Conservation (phyloP, 2,113 vertebrate genomes). For the Mirza zaza region DNA sequence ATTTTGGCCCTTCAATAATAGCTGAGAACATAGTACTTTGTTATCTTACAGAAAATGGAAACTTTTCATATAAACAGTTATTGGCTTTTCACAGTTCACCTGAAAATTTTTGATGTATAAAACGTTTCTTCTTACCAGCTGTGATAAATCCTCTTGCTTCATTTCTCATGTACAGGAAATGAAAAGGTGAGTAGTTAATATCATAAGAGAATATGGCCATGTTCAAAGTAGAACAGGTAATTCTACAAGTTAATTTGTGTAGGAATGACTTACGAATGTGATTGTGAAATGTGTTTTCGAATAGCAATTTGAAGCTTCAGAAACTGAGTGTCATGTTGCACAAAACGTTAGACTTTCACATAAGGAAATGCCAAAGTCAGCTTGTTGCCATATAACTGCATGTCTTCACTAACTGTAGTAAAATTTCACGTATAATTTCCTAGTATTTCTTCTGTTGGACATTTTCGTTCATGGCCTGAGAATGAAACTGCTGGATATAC, state of each 20-base stretch:
- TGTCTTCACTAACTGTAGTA: background rate
- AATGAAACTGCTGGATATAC: background rate
- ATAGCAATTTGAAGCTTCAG: background rate
- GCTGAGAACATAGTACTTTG: background rate
- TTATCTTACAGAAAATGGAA: background rate
- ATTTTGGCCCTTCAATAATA: background rate
- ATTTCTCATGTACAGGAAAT: background rate
- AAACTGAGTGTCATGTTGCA: background rate
- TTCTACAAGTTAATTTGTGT: background rate
- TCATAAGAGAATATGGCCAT: background rate
- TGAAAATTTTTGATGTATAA: background rate
- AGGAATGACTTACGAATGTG: background rate
- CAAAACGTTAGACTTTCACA: conserved; percentile 1
- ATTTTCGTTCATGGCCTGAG: background rate
- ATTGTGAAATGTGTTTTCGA: background rate
- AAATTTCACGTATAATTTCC: background rate
- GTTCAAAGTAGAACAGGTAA: background rate
- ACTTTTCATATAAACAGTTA: background rate
- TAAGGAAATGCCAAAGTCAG: background rate
- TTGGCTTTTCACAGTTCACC: background rate
- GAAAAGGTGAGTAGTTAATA: background rate
- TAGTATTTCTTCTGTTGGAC: background rate
- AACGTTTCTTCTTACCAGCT: background rate
- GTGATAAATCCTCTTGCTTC: background rate
- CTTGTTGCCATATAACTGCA: background rate